phyloP scores from a whole-genome alignment of 2,113 vertebrate species.

The Pelobates fuscus region DNA sequence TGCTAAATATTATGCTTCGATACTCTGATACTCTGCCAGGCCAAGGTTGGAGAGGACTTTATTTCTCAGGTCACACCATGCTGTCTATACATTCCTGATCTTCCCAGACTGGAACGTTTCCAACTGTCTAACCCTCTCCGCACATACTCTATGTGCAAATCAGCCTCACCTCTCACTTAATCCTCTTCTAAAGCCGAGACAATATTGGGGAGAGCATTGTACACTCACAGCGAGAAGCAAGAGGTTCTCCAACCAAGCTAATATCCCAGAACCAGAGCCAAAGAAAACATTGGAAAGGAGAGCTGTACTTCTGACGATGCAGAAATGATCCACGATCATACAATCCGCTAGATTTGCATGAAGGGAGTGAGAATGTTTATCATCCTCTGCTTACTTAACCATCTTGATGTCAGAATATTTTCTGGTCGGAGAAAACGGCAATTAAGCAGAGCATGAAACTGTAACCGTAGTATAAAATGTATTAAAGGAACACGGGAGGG shows the following conservation, averaged over 20 bases:
- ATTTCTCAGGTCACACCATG: not conserved
- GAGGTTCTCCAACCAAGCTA: conserved; percentile 13
- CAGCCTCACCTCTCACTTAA: conserved; percentile 5
- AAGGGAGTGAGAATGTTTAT: not conserved
- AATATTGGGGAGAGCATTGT: not conserved
- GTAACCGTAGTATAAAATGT: too few relatives aligned
- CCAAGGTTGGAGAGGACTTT: not conserved
- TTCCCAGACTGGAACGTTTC: not conserved
- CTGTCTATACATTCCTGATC: not conserved
- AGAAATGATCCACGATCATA: not conserved
- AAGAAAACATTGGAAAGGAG: conserved; percentile 34
- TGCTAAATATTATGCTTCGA: too few relatives aligned
- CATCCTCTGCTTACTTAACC: conserved; percentile 7
- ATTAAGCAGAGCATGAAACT: too few relatives aligned
- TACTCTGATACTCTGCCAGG: not conserved
- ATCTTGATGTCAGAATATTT: not conserved
- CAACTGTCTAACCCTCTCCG: not conserved
- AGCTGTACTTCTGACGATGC: conserved; percentile 14
- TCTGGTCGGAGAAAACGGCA: conserved; percentile 16
- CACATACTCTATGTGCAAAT: not conserved
- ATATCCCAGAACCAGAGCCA: conserved; percentile 8
- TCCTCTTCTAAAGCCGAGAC: not conserved
- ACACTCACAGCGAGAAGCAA: conserved; percentile 1
- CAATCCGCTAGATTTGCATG: conserved; percentile 40
- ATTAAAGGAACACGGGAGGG: too few relatives aligned